Percentiles rank a stretch among this genome's conserved stretches.
These are phyloP conservation scores for Nephrotoma flavescens DNA, from an alignment of 2,888 invertebrate species.

Conservation along the genomic window DNA sequence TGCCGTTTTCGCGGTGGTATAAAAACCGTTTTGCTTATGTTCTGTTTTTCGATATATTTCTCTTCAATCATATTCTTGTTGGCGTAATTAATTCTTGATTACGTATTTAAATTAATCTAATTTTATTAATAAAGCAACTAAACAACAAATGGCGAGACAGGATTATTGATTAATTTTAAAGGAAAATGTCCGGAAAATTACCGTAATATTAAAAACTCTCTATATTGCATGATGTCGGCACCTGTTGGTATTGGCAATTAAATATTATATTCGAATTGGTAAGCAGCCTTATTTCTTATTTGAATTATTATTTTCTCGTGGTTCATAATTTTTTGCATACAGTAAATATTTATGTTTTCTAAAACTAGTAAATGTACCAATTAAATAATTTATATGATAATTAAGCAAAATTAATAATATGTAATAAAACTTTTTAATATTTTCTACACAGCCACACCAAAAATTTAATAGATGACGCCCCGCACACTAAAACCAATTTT, in stretches of 20 bases:
- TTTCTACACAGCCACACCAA: not conserved
- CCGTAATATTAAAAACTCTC: not conserved
- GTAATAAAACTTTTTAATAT: not conserved
- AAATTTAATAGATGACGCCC: not conserved
- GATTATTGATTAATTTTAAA: not conserved
- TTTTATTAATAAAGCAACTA: not conserved
- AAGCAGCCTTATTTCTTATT: not conserved
- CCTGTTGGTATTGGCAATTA: not conserved
- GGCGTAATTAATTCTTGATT: not conserved
- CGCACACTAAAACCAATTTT: not conserved
- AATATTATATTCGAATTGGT: not conserved
- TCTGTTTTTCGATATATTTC: not conserved
- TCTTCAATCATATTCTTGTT: not conserved
- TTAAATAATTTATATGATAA: not conserved
- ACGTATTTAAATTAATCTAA: not conserved
- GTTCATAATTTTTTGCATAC: not conserved
- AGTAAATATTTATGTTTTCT: not conserved
- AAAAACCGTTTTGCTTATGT: slow-evolving; percentile 30
- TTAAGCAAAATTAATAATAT: not conserved
- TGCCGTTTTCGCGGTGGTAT: slow-evolving; percentile 43
- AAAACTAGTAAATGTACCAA: not conserved
- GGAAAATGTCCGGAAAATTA: not conserved
- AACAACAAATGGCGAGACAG: not conserved
- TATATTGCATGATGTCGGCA: not conserved
- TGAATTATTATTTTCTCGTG: not conserved